Conservation (phyloP, 2,797 vertebrate genomes). For the Selene dorsalis region DNA sequence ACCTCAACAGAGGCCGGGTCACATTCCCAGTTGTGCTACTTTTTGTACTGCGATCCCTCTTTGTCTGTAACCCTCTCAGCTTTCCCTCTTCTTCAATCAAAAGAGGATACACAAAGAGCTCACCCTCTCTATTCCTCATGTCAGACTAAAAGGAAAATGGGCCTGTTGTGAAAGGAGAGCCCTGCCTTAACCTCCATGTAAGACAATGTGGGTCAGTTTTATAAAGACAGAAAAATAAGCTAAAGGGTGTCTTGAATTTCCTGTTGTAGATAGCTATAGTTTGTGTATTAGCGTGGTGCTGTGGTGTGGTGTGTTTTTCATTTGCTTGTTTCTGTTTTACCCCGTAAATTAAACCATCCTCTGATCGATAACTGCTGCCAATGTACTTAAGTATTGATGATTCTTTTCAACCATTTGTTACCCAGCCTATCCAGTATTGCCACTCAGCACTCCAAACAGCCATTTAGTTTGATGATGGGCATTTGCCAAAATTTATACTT, state of each 20-base stretch:
- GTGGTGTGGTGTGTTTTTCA: too few relatives aligned
- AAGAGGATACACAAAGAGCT: slow-evolving; percentile 46
- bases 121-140: slow-evolving; percentile 10
- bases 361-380: slow-evolving; percentile 25
- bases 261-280: neutral
- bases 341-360: neutral
- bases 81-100: slow-evolving; percentile 43
- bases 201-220: slow-evolving; percentile 42
- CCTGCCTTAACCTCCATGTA: slow-evolving; percentile 22
- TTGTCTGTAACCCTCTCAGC: slow-evolving; percentile 56
- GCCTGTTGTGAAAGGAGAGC: slow-evolving; percentile 38
- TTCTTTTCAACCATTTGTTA: slow-evolving; percentile 23
- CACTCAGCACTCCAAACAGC: slow-evolving; percentile 14
- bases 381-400: slow-evolving; percentile 36
- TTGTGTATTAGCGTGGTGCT: neutral
- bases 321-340: slow-evolving; percentile 1
- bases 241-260: slow-evolving; percentile 20
- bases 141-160: slow-evolving; percentile 2
- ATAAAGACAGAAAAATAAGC: slow-evolving; percentile 15
- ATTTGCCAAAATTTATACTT: neutral
- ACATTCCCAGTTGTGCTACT: slow-evolving; percentile 46
- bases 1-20: slow-evolving; percentile 18
- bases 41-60: slow-evolving; percentile 47
- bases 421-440: slow-evolving; percentile 16
- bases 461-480: slow-evolving; percentile 22